Evolutionary conservation across 2,113 vertebrate species (phyloP), one percentile per base, ranked within the genome.

Genomic region (Perca fluviatilis): DNA sequence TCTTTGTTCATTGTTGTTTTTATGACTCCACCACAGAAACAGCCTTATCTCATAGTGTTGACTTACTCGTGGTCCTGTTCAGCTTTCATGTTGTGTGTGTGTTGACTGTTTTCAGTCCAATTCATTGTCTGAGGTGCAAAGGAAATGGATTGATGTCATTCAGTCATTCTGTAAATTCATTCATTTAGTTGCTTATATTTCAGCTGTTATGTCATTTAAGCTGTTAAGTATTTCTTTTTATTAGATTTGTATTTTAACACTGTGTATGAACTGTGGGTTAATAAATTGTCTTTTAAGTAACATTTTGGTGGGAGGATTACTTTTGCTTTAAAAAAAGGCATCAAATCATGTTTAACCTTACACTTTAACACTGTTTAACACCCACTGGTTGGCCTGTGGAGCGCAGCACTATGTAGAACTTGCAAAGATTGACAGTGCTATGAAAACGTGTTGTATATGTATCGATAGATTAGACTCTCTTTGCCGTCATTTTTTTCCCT

Each of bases 261-360:
- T 21, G 49, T 47, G 46, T 9, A 18, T 64, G 49, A 79, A 23
- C 27, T 76, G 53, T 62, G 5, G 3, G 10, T 74, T 54, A 80
- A 70, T 80, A 85, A 88, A 91, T 60, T 61, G 21, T 46, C 4
- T 6, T 43, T 43, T 60, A 63, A 68, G 51, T 50, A n/a, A 40
- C 66, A 58, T 65, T 49, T 47, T 53, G 46, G 58, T 67, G 14
- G 74, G 56, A 40, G 46, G 46, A 62, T 81, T 61, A 47, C 0
- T 0, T 62, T 23, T 27, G n/a, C 14, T 69, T 66, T 10, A 10
- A 79, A 67, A 79, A 8, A 36, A 79, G 56, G 14, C 72, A 40
- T 47, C 53, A 51, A 61, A 85, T 74, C 61, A n/a, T 50, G 3
- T 68, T 57, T 67, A 68, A 74, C 72, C 62, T 80, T 43, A 43